A percentile compares a stretch with the other conserved stretches of the same genome.
These are phyloP conservation scores for Hydrotaea diabolus DNA, from an alignment of 2,888 invertebrate species.

Conservation along the genomic window DNA sequence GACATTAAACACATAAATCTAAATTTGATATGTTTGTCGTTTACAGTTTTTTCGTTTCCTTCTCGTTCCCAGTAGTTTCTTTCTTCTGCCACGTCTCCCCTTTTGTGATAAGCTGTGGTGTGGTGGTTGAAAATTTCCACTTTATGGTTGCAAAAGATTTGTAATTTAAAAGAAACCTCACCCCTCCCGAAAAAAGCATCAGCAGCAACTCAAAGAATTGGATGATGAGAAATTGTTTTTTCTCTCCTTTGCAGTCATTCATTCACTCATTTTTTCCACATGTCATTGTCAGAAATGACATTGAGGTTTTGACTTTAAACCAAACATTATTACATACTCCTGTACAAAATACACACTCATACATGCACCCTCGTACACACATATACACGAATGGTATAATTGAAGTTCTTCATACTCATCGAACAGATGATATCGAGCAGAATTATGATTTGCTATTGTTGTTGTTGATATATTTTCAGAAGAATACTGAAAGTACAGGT, in stretches of 20 bases:
- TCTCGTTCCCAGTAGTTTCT: background rate
- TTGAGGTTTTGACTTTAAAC: slow-evolving; percentile 52
- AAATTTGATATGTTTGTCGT: slow-evolving; percentile 69
- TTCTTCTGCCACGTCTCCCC: background rate
- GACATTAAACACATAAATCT: slow-evolving; percentile 71
- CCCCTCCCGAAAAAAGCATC: background rate
- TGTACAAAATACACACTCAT: background rate
- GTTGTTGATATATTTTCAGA: too few species aligned
- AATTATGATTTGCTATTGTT: background rate
- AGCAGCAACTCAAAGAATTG: background rate
- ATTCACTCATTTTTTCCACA: background rate
- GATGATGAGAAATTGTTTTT: slow-evolving; percentile 40
- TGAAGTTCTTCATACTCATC: background rate
- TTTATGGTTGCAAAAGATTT: slow-evolving; percentile 27
- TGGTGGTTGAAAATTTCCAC: slow-evolving; percentile 30
- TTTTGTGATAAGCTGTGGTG: too few species aligned
- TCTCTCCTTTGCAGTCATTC: slow-evolving; percentile 1
- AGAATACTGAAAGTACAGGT: too few species aligned
- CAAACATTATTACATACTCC: background rate
- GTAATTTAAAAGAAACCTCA: slow-evolving; percentile 43
- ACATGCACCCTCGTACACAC: background rate
- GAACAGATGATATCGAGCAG: background rate
- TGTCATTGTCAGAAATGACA: slow-evolving; percentile 52
- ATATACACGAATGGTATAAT: background rate
- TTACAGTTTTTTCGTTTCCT: slow-evolving; percentile 29